Conservation (phyloP, 2,888 invertebrate species). For the Urechis unicinctus region DNA sequence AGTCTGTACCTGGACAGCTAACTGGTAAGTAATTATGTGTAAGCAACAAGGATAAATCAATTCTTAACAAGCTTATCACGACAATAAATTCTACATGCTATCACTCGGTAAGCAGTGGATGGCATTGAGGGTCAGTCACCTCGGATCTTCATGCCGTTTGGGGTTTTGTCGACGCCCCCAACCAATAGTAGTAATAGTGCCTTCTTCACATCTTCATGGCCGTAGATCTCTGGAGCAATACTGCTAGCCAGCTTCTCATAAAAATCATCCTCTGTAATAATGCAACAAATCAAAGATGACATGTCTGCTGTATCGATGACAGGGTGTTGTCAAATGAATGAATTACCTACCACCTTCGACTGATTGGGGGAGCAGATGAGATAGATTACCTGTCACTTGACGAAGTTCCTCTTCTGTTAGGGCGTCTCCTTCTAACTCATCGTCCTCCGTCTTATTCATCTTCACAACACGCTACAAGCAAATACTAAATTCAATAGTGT, state of each 20-base stretch:
- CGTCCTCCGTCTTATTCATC: conserved; percentile 80
- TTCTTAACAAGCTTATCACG: too few species aligned
- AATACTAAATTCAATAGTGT: too few species aligned
- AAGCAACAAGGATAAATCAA: too few species aligned
- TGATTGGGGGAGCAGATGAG: too few species aligned
- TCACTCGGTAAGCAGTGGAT: too few species aligned
- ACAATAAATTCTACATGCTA: too few species aligned
- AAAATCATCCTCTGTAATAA: conserved; percentile 60
- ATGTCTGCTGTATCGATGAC: background rate
- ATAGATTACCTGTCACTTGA: conserved; percentile 58
- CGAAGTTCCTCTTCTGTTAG: conserved; percentile 73
- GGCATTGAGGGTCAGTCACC: conserved; percentile 48
- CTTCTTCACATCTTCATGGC: conserved; percentile 96
- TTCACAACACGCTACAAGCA: conserved; percentile 63
- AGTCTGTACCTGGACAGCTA: too few species aligned
- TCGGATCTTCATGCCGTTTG: conserved; percentile 96
- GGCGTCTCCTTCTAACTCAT: conserved; percentile 60
- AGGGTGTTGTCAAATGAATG: background rate
- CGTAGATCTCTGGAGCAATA: conserved; percentile 97
- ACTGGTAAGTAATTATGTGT: too few species aligned
- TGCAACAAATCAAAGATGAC: background rate
- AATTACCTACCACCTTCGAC: background rate
- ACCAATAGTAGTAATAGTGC: conserved; percentile 87
- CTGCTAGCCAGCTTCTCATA: conserved; percentile 86
- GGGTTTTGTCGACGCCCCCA: conserved; percentile 65